A percentile compares a stretch with the other conserved stretches of the same genome.
Conservation (phyloP, 1,140 invertebrate genomes). For the Neodiprion pinetum region DNA sequence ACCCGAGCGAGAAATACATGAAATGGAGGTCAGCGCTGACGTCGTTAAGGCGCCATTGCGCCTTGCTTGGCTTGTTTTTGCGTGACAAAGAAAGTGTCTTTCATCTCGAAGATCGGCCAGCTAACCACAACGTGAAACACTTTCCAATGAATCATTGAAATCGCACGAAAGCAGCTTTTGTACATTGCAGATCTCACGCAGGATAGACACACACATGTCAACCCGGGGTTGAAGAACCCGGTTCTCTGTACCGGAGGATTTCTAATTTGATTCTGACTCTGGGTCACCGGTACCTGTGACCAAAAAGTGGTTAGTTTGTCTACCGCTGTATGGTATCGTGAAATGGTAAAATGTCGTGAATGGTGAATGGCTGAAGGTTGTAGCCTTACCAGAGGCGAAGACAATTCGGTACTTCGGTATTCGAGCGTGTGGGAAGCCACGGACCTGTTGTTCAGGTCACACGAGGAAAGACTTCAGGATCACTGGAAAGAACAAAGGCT, state of each 20-base stretch:
- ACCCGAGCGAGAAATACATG: too few species aligned
- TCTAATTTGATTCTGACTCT: neutral
- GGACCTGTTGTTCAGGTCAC: neutral
- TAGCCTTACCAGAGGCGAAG: neutral
- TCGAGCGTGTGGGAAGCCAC: neutral
- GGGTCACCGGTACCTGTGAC: too few species aligned
- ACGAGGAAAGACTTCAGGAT: neutral
- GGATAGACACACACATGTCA: neutral
- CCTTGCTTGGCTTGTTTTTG: neutral
- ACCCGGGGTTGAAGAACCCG: neutral
- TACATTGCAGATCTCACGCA: neutral
- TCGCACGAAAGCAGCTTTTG: neutral
- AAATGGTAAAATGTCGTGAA: neutral
- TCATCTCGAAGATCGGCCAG: neutral
- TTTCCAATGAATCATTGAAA: slow-evolving; percentile 6
- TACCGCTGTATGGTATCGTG: neutral
- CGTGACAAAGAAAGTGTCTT: slow-evolving; percentile 4
- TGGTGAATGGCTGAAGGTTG: neutral
- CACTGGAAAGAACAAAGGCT: neutral
- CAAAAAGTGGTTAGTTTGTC: too few species aligned
- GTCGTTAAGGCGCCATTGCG: too few species aligned
- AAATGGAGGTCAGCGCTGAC: too few species aligned
- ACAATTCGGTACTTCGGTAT: neutral
- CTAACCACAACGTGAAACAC: neutral
- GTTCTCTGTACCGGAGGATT: neutral